These are phyloP conservation scores for Pterocles orientalis DNA, from an alignment of 2,113 vertebrate genomes.

Conservation along the genomic window DNA sequence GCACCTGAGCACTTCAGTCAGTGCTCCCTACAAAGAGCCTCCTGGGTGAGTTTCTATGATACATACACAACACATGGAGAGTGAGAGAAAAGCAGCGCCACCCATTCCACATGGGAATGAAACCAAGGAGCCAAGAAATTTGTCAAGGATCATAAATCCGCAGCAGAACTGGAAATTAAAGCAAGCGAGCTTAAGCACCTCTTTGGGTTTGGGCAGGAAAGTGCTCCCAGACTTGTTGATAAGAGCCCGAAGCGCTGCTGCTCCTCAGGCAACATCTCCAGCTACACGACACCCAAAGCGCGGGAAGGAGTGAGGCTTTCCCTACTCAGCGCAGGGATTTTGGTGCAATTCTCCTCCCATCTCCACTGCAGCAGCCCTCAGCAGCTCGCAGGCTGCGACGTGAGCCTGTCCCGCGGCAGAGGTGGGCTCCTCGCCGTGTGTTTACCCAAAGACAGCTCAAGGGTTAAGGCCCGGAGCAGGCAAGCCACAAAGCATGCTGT, in stretches of 20 bases:
- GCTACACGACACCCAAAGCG: not conserved
- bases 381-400: not conserved
- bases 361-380: not conserved
- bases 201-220: not conserved
- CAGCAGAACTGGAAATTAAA: not conserved
- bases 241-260: not conserved
- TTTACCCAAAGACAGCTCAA: not conserved
- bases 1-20: not conserved
- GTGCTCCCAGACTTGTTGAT: not conserved
- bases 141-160: not conserved
- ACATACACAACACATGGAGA: not conserved
- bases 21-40: not conserved
- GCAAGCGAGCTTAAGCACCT: not conserved
- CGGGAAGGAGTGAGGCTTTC: not conserved
- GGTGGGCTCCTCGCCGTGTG: not conserved
- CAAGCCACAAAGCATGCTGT: not conserved
- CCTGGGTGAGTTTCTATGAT: not conserved
- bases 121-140: not conserved
- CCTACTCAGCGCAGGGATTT: not conserved
- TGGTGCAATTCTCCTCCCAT: rapidly evolving
- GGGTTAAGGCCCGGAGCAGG: not conserved
- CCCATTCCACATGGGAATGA: not conserved
- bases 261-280: not conserved
- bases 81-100: not conserved
- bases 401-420: rapidly evolving